Evolutionary conservation across 2,113 vertebrate species (phyloP), one percentile per base, ranked within the genome.

Genomic region (Irena cyanogastra): DNA sequence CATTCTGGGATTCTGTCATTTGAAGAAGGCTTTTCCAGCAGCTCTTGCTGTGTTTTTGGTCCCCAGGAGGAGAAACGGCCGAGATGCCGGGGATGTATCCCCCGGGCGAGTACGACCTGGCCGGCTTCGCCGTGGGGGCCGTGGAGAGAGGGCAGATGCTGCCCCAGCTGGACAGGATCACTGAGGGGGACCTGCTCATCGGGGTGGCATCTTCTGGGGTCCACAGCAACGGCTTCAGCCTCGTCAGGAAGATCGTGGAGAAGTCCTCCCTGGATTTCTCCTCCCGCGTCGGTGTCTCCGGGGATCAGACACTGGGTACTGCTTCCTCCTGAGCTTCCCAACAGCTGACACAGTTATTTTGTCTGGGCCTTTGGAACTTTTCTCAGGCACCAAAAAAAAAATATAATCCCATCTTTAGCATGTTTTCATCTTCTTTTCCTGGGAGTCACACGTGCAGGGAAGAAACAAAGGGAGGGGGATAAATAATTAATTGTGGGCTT

Each of bases 151-250:
- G 97, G 7, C 96, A 98, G 44, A 97, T 99, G 94, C 98, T 99
- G 64, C 99, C 99, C 35, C 95, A 97, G 84, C 95, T 99, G 77
- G 97, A 97, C 21, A 98, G 97, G 94, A 98, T 99, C 79, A 8
- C 68, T 0, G 98, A 98, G 61, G 99, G 98, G 10, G 99, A 99
- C 8, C 22, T 97, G 50, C 65, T 99, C 72, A 96, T 99, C 13
- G 99, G 99, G 12, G 81, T 99, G 33, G 98, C 99, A 28, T 99
- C 99, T 20, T 99, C 99, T 4, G 99, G 99, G 6, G 83, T 99
- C 30, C 99, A 99, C 95, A 99, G 99, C 98, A 99, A 99, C 16
- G 99, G 99, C 31, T 99, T 98, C 95, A 99, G 99, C 93, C 98
- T 99, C 31, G 99, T 99, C 19, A 98, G 99, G 84, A 99, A 98